Conservation (phyloP, 2,797 vertebrate species). For the Anguilla megastoma region DNA sequence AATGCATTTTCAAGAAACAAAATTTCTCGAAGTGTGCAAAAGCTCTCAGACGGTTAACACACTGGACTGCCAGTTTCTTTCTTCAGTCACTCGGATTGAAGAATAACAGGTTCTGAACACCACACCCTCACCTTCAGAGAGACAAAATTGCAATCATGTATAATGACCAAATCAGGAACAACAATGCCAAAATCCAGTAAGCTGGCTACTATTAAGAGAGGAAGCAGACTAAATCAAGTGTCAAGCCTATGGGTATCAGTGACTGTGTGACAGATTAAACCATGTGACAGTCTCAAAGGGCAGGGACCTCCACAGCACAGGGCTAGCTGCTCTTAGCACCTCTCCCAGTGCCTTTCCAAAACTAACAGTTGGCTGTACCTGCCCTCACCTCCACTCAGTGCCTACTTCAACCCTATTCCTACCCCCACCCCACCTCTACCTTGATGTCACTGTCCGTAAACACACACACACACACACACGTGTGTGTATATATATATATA, state of each 20-base stretch:
- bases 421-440: background rate
- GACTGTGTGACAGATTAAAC: background rate
- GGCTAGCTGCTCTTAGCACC: background rate
- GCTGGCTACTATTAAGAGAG: background rate
- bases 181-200: background rate
- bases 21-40: background rate
- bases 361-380: background rate
- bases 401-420: background rate
- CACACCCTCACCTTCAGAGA: background rate
- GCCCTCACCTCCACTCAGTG: background rate
- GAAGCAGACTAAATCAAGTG: background rate
- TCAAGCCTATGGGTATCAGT: background rate
- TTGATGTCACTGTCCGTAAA: background rate
- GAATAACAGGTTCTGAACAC: constrained; percentile 1
- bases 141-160: background rate
- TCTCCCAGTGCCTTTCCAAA: constrained; percentile 4
- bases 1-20: background rate
- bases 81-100: background rate
- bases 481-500: constrained; percentile 4
- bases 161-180: background rate
- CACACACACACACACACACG: constrained; percentile 35
- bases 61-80: background rate
- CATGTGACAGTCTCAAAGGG: background rate
- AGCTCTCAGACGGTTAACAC: background rate
- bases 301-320: background rate